Evolutionary conservation across 2,888 invertebrate species (phyloP).

Genomic region (Pegoplata infirma): DNA sequence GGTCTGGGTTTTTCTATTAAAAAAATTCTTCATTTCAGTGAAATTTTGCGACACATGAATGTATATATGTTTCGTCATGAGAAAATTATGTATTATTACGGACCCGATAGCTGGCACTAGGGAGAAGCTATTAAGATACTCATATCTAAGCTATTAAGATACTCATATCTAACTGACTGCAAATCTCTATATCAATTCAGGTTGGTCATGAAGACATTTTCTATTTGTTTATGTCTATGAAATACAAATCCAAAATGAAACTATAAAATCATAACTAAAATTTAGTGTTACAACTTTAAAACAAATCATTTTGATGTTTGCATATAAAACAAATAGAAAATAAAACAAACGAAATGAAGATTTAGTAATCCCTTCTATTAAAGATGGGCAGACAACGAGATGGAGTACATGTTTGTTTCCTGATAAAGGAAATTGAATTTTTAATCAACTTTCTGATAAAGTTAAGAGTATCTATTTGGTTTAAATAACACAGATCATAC

Average conservation of each 20-base stretch:
- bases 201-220: background rate
- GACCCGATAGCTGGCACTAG: too few species aligned
- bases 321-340: background rate
- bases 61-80: too few species aligned
- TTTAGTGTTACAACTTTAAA: background rate
- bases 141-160: too few species aligned
- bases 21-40: too few species aligned
- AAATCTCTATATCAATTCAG: background rate
- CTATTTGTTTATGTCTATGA: conserved; percentile 1
- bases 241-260: too few species aligned
- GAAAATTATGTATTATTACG: too few species aligned
- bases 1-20: too few species aligned
- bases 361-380: conserved; percentile 33
- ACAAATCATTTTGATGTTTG: conserved; percentile 7
- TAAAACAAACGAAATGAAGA: conserved; percentile 7
- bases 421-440: conserved; percentile 58
- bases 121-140: too few species aligned
- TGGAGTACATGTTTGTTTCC: conserved; percentile 40
- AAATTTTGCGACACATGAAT: too few species aligned
- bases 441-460: conserved; percentile 32
- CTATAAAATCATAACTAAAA: background rate
- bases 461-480: background rate
- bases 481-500: background rate
- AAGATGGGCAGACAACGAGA: background rate
- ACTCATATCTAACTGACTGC: background rate